phyloP scores from a whole-genome alignment of 2,797 vertebrate genomes.

The Tarsius wallacei region DNA sequence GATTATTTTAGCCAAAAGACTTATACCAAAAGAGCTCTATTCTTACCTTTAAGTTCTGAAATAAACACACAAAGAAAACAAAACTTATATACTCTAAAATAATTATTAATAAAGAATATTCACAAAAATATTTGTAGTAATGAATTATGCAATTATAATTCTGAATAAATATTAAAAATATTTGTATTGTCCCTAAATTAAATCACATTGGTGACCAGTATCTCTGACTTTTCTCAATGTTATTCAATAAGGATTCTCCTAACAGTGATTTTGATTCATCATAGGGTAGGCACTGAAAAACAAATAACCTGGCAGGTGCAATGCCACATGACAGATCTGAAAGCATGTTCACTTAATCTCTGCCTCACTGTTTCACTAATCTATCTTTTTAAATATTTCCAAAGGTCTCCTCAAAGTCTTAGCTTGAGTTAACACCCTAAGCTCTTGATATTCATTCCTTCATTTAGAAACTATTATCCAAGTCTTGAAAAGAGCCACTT shows the following conservation, averaged over 20 bases:
- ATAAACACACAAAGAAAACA: constrained; percentile 3
- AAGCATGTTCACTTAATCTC: constrained; percentile 89
- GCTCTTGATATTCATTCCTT: constrained; percentile 71
- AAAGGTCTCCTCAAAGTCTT: constrained; percentile 88
- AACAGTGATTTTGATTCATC: constrained; percentile 87
- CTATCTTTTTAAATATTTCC: constrained; percentile 89
- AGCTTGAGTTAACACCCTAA: constrained; percentile 86
- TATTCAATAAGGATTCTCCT: constrained; percentile 79
- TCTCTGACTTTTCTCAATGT: constrained; percentile 58
- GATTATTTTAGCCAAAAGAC: constrained; percentile 57
- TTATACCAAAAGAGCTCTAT: not conserved
- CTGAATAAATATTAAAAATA: constrained; percentile 55
- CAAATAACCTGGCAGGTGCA: constrained; percentile 88
- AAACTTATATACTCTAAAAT: not conserved
- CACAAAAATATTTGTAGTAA: constrained; percentile 16
- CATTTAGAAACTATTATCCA: constrained; percentile 82
- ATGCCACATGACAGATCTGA: constrained; percentile 84
- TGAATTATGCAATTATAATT: constrained; percentile 29
- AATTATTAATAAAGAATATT: constrained; percentile 29
- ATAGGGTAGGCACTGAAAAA: constrained; percentile 82
- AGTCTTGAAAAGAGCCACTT: constrained; percentile 75
- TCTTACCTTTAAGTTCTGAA: constrained; percentile 41
- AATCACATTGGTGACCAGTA: not conserved
- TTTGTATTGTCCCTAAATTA: constrained; percentile 15
- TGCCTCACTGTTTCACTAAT: constrained; percentile 89